Base-by-base conservation (phyloP, 2,113 vertebrate genomes). In the Caranx melampygus region DNA sequence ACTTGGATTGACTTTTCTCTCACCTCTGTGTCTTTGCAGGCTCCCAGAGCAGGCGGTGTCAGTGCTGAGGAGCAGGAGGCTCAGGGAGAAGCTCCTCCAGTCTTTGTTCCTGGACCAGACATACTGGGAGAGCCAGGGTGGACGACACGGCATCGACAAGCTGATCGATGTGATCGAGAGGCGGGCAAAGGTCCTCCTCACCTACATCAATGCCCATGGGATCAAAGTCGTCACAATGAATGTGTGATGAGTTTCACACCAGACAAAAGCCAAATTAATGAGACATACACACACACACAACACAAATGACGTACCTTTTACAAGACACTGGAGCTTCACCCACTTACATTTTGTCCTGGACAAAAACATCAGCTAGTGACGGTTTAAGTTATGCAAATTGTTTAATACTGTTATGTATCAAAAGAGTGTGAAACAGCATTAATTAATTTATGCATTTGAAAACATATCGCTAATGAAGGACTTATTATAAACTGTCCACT, bases 61-160 rank as follows among this genome's bases (percentile, higher is more conserved):
- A 15, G 94, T 99, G 80, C 82, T 99, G 94, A 96, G 85, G 89
- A 96, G 95, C 90, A 95, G 96, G 37, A 95, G 58, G 87, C 94
- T 99, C 79, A 93, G 97, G 71, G 96, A 98, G 92, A 97, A 94
- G 65, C 96, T 99, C 49, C 96, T 99, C 14, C 98, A 99, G 90
- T 99, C 98, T 51, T 94, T 99, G 61, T 99, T 99, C 90, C 93
- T 99, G 85, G 98, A 99, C 84, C 93, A 95, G 90, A 93, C 95
- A 44, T 99, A 96, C 76, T 99, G 98, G 98, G 97, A 99, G 75
- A 99, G 97, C 90, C 98, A 98, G 92, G 96, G 98, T 31, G 96
- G 98, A 60, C 96, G 98, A 42, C 95, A 91, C 88, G 98, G 97
- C 85, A 97, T 99, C 69, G 98, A 99, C 90, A 98, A 97, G 71